Evolutionary conservation across 1,140 invertebrate genomes (phyloP).

Genomic region (Leptopilina boulardi): DNA sequence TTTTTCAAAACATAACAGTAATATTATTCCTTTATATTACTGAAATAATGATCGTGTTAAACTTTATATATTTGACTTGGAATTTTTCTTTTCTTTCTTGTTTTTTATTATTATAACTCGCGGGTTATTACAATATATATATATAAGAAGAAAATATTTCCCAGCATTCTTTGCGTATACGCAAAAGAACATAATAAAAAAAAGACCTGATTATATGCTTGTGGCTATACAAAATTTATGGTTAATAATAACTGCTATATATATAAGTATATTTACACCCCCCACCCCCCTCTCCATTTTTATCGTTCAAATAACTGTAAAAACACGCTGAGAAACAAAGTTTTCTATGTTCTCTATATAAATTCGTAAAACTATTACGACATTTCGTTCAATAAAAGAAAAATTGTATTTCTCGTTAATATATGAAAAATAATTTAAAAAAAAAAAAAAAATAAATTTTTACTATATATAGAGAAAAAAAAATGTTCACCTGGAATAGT

Average conservation of each 20-base stretch:
- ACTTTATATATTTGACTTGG: not conserved
- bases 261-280: not conserved
- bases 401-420: not conserved
- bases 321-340: not conserved
- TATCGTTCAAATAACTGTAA: slow-evolving; percentile 15
- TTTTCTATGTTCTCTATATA: not conserved
- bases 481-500: too few relatives aligned
- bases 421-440: too few relatives aligned
- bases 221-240: not conserved
- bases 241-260: not conserved
- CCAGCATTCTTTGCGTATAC: not conserved
- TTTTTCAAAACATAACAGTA: too few relatives aligned
- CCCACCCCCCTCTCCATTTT: too few relatives aligned
- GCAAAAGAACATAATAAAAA: not conserved
- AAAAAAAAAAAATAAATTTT: too few relatives aligned
- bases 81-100: not conserved
- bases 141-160: not conserved
- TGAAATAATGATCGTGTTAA: not conserved
- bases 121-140: too few relatives aligned
- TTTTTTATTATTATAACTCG: not conserved
- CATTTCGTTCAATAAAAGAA: not conserved
- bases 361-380: not conserved
- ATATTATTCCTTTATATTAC: not conserved
- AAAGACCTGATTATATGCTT: not conserved
- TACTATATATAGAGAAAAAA: too few relatives aligned